Evolutionary conservation across 2,797 vertebrate genomes (phyloP).

Genomic region (Sandelia bainsii): DNA sequence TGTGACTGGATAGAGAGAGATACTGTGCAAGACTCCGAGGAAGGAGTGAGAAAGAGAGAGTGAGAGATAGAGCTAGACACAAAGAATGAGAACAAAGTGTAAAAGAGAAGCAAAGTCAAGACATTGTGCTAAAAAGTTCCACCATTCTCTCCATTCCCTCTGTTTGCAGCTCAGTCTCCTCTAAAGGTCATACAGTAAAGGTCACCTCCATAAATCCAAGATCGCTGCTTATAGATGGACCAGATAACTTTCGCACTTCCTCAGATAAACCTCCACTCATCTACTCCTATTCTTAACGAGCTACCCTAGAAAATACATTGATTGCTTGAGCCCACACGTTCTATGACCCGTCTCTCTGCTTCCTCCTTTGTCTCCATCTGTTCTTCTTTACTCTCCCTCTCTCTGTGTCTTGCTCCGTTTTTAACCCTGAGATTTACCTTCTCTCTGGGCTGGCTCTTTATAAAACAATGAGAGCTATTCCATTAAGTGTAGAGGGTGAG

Average conservation of each 20-base stretch:
- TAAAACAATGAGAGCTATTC: slow-evolving; percentile 80
- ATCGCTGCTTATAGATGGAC: slow-evolving; percentile 63
- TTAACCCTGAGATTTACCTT: slow-evolving; percentile 74
- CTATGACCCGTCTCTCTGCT: slow-evolving; percentile 36
- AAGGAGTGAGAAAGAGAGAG: slow-evolving; percentile 22
- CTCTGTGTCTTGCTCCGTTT: slow-evolving; percentile 51
- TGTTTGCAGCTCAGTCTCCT: slow-evolving; percentile 66
- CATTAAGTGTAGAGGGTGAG: slow-evolving; percentile 76
- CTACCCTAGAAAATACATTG: slow-evolving; percentile 50
- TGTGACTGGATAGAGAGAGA: slow-evolving; percentile 37
- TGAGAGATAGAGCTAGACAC: slow-evolving; percentile 15
- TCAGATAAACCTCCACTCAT: slow-evolving; percentile 53
- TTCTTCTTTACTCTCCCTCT: slow-evolving; percentile 31
- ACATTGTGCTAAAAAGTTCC: slow-evolving; percentile 55
- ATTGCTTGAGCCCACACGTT: slow-evolving; percentile 38
- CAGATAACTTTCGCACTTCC: slow-evolving; percentile 60
- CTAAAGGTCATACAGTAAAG: slow-evolving; percentile 82
- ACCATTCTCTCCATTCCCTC: slow-evolving; percentile 48
- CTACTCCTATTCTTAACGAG: slow-evolving; percentile 48
- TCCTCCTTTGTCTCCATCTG: slow-evolving; percentile 48
- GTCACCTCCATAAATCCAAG: slow-evolving; percentile 79
- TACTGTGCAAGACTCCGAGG: slow-evolving; percentile 41
- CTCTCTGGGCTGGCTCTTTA: slow-evolving; percentile 66
- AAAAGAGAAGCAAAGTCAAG: slow-evolving; percentile 57
- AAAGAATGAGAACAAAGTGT: slow-evolving; percentile 55